Conservation (phyloP, 2,797 vertebrate genomes). For the Australoheros facetus region DNA sequence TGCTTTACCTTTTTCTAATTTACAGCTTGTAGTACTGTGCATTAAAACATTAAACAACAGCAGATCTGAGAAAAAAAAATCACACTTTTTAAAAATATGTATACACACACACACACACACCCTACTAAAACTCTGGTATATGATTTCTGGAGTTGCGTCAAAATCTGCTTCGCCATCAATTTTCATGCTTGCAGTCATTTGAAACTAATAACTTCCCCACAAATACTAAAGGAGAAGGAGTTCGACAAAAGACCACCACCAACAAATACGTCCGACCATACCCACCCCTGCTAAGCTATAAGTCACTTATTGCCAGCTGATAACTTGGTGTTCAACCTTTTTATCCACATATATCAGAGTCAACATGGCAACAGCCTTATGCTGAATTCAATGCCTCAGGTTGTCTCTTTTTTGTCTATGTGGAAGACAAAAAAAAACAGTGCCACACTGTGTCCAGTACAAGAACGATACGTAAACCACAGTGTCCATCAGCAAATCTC, state of each 20-base stretch:
- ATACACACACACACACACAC: too few relatives aligned
- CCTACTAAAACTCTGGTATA: background rate
- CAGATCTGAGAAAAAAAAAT: background rate
- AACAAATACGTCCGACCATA: background rate
- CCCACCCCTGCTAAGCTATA: background rate
- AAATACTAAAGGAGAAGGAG: background rate
- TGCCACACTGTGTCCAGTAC: slow-evolving; percentile 42
- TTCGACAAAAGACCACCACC: background rate
- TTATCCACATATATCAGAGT: background rate
- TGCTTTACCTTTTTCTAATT: background rate
- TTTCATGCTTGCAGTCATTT: background rate
- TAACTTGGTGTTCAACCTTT: background rate
- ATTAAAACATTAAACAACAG: background rate
- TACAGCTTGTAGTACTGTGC: background rate
- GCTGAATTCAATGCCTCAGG: background rate
- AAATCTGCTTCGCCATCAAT: background rate
- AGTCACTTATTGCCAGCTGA: background rate
- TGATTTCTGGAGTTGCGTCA: background rate
- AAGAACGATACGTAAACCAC: slow-evolving; percentile 17
- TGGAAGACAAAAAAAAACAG: background rate
- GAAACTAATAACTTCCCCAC: background rate
- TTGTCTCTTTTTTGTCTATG: background rate
- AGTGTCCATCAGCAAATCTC: too few relatives aligned
- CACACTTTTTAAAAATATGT: too few relatives aligned
- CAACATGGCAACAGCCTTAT: background rate